A percentile compares a stretch with the other conserved stretches of the same genome.
Evolutionary conservation across 2,888 invertebrate genomes (phyloP).

Genomic region (Polylopha cassiicola): DNA sequence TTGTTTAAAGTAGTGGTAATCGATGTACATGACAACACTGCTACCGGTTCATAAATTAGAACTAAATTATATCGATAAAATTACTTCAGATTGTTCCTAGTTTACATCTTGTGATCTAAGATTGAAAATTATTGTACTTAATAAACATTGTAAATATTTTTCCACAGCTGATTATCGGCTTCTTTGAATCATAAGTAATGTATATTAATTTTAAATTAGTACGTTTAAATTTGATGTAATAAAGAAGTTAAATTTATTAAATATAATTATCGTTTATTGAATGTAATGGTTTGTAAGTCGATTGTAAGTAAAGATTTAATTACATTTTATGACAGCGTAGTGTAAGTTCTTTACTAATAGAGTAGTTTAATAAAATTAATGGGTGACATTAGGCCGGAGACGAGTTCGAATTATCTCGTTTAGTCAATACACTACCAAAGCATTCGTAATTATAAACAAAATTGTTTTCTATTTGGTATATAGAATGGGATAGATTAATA

Average conservation of each 20-base stretch:
- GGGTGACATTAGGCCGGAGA: slow-evolving; percentile 7
- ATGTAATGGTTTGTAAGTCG: slow-evolving; percentile 12
- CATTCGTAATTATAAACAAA: slow-evolving; percentile 26
- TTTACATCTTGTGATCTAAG: slow-evolving; percentile 39
- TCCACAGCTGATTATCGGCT: slow-evolving; percentile 16
- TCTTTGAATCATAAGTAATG: slow-evolving; percentile 26
- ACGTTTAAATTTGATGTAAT: slow-evolving; percentile 36
- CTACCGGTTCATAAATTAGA: slow-evolving; percentile 14
- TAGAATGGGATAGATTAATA: slow-evolving; percentile 24
- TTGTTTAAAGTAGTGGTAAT: slow-evolving; percentile 16
- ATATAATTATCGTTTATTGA: slow-evolving; percentile 19
- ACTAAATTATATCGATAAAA: slow-evolving; percentile 20
- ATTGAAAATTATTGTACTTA: slow-evolving; percentile 36
- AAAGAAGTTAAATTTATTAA: slow-evolving; percentile 31
- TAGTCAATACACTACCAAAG: slow-evolving; percentile 33
- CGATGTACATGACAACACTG: slow-evolving; percentile 16
- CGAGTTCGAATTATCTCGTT: slow-evolving; percentile 19
- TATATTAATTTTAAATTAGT: slow-evolving; percentile 25
- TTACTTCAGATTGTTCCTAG: slow-evolving; percentile 46
- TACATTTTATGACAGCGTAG: slow-evolving; percentile 11
- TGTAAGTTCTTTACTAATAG: slow-evolving; percentile 11
- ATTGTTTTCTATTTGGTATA: slow-evolving; percentile 23
- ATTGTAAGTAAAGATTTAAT: slow-evolving; percentile 16
- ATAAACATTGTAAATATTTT: slow-evolving; percentile 23
- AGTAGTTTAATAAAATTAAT: too few species aligned